Percentiles rank a stretch among this genome's conserved stretches.
phyloP scores from a whole-genome alignment of 2,797 vertebrate genomes.

The Dromococcyx pavoninus region DNA sequence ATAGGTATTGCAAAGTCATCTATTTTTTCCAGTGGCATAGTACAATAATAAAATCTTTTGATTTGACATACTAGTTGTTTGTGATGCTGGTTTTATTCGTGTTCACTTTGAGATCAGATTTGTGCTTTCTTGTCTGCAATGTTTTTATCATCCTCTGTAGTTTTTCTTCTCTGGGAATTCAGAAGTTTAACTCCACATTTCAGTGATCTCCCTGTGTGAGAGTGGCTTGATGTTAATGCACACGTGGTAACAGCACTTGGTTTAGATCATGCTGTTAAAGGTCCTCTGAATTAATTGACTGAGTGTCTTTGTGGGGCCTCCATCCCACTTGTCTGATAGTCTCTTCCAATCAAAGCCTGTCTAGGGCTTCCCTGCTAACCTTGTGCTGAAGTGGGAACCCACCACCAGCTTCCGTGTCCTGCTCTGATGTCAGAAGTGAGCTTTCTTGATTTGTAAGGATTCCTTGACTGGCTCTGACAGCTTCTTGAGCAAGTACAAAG shows the following conservation, averaged over 20 bases:
- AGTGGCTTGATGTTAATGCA: not conserved
- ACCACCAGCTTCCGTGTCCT: not conserved
- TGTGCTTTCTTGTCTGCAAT: not conserved
- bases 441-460: not conserved
- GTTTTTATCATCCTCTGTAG: not conserved
- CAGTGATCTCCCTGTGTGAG: not conserved
- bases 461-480: not conserved
- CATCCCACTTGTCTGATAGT: not conserved
- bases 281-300: not conserved
- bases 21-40: conserved; percentile 13
- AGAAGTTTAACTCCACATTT: not conserved
- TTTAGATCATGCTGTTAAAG: not conserved
- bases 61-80: not conserved
- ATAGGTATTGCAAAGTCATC: conserved; percentile 39
- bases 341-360: not conserved
- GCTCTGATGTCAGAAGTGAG: not conserved
- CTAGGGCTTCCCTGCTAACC: not conserved
- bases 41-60: not conserved
- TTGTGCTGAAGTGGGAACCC: not conserved
- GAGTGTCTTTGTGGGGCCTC: not conserved
- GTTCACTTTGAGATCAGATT: not conserved
- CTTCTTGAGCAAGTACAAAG: not conserved
- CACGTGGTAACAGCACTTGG: accelerated
- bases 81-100: not conserved
- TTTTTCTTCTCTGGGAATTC: not conserved